Evolutionary conservation across 2,888 invertebrate genomes (phyloP), one percentile per base, ranked within the genome.

Genomic region (Antheraea yamamai): DNA sequence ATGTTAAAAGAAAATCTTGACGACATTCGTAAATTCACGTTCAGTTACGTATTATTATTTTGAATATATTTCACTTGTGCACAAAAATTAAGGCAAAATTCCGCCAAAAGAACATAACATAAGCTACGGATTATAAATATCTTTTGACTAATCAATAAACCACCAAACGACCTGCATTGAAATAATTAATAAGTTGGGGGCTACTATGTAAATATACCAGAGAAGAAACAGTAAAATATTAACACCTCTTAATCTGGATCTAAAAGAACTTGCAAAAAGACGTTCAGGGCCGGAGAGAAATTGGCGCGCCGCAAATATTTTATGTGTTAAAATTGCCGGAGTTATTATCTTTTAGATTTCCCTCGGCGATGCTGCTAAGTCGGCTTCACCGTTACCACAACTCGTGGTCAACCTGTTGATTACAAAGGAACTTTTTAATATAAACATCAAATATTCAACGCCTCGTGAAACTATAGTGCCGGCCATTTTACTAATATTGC

Each of bases 341-440:
- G 77, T 81, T 81, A 82, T 82, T 81, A 82, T 76, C 78, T 72
- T 39, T 61, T 71, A 78, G 82, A 82, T 82, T 82, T 82, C 82
- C 80, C 82, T 39, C 23, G 81, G 75, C 77, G 58, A 30, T 14
- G 16, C 64, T 14, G 64, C 30, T 30, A 30, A 30, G 30, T 66
- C 64, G 26, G 30, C 64, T 66, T 20, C 64, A 66, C 26, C 64
- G 26, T 66, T 26, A 16, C 78, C 77, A 76, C 80, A 78, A 80
- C 80, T 81, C 79, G 76, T 77, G 76, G 76, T 72, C 76, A 75
- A 76, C 76, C 74, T 76, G 76, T 76, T 76, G 76, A 76, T 76
- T 75, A 68, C 14, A 52, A n/a, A 30, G 66, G 39, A 72, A 66
- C 66, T 73, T 73, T 73, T 72, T 72, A 55, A 74, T 71, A 58